Evolutionary conservation across 1,140 invertebrate species (phyloP), one percentile per base, ranked within the genome.

Genomic region (Gonatopus flavifemur): DNA sequence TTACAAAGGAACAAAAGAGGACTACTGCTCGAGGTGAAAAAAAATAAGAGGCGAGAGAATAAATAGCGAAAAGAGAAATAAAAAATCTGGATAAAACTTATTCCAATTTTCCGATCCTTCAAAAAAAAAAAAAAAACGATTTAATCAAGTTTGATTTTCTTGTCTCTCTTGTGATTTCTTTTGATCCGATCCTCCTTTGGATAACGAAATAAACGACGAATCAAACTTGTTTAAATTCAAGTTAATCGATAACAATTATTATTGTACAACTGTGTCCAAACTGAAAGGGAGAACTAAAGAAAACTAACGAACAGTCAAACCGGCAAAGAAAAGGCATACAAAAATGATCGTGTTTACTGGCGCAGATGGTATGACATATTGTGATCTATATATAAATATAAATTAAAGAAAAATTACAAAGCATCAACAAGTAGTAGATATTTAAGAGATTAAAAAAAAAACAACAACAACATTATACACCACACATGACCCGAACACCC

Each of bases 381-480:
- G 73, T 74, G 73, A 74, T 76, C 68, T 73, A 73, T 70, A 70
- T 53, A 70, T n/a, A n/a, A n/a, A n/a, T n/a, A n/a, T n/a, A n/a
- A n/a, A n/a, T n/a, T n/a, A 74, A 61, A 59, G 60, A 66, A 47
- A 67, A 69, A 70, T 69, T 66, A 72, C 66, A 70, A 74, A 75
- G 52, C 64, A 70, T 70, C 65, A 70, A 68, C 50, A 72, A 74
- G 67, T 73, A 73, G 64, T 73, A 72, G 58, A 69, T 70, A 70
- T 62, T 69, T 72, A 70, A 72, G 62, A 59, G 60, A 64, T 66
- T 59, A 57, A 68, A 57, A 58, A 41, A 20, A 52, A 18, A 51
- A 28, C 52, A 33, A 65, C 39, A 53, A n/a, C n/a, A 30, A 47
- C 44, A 59, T 44, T n/a, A 49, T 49, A 50, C 55, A 52, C 59